Conservation (phyloP, 1,140 invertebrate species). For the Papilio xuthus region DNA sequence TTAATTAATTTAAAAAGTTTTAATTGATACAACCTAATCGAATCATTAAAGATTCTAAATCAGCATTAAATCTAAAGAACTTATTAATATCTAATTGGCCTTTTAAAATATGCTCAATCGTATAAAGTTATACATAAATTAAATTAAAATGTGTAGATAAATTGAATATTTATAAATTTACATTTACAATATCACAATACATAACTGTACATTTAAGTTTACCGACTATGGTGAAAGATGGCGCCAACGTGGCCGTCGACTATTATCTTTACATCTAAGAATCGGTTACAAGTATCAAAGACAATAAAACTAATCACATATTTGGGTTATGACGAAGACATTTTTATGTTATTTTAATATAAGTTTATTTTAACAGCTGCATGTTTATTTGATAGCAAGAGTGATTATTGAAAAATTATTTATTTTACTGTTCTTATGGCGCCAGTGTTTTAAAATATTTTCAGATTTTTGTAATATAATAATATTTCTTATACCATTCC, state of each 20-base stretch:
- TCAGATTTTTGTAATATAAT: too few relatives aligned
- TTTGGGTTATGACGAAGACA: constrained; percentile 27
- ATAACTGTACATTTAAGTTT: constrained; percentile 37
- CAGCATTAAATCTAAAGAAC: constrained; percentile 26
- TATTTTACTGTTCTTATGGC: constrained; percentile 34
- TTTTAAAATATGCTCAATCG: constrained; percentile 6
- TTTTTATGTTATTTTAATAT: constrained; percentile 36
- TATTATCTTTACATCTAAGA: constrained; percentile 38
- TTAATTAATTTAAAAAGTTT: constrained; percentile 21
- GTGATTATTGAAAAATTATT: constrained; percentile 22
- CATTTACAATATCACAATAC: constrained; percentile 33
- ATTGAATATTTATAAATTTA: constrained; percentile 34
- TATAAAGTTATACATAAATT: constrained; percentile 18
- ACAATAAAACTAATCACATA: constrained; percentile 38
- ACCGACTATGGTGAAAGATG: constrained; percentile 10
- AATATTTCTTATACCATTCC: too few relatives aligned
- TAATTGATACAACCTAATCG: constrained; percentile 10
- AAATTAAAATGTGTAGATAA: constrained; percentile 25
- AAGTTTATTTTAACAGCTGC: constrained; percentile 19
- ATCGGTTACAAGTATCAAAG: constrained; percentile 38
- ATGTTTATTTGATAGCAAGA: constrained; percentile 13
- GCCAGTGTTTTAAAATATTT: constrained; percentile 26
- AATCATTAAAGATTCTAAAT: constrained; percentile 17
- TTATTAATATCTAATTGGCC: constrained; percentile 16
- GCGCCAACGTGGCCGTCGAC: constrained; percentile 25